Evolutionary conservation across 2,113 vertebrate genomes (phyloP), one percentile per base, ranked within the genome.

Genomic region (Notarius lentiginosus): DNA sequence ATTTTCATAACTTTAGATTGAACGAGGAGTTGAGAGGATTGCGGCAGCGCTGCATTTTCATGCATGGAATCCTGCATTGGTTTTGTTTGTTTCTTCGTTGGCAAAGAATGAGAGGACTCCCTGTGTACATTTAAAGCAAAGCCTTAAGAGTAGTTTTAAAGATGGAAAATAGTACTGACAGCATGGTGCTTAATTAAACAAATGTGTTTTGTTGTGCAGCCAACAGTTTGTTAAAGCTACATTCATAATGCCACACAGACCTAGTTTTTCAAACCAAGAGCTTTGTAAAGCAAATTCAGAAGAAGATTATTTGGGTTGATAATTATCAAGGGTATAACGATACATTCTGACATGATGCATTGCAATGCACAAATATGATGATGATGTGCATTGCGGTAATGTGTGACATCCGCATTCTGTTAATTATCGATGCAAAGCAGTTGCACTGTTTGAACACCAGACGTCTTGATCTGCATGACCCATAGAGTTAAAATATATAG

Each of bases 181-280:
- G 82, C 82, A 14, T 73, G 34, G 81, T 79, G 83, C 88, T 88
- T 91, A 90, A 91, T 91, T 90, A 92, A 88, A 87, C 81, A 90
- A 90, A 87, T 63, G 11, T 90, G 88, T 61, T 87, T 68, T 58
- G 79, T 73, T 34, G 51, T 76, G 60, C 73, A 84, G 87, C 88
- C 87, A 86, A 88, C n/a, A 60, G 53, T 80, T 56, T 58, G 53
- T 49, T 76, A 82, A 82, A 87, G n/a, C 61, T 72, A 18, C 20
- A 63, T 73, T 60, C 58, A 79, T 91, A 82, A 87, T 89, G 86
- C 81, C 80, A 86, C 41, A 70, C 88, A 89, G 86, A 85, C 84
- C 76, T 12, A 24, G 24, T 55, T 41, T 60, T 81, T 70, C n/a
- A 70, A 73, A 58, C 41, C 24, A 61, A 65, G 5, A 30, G 34